phyloP scores from a whole-genome alignment of 1,140 invertebrate species.

The Leptoteleia sp. region DNA sequence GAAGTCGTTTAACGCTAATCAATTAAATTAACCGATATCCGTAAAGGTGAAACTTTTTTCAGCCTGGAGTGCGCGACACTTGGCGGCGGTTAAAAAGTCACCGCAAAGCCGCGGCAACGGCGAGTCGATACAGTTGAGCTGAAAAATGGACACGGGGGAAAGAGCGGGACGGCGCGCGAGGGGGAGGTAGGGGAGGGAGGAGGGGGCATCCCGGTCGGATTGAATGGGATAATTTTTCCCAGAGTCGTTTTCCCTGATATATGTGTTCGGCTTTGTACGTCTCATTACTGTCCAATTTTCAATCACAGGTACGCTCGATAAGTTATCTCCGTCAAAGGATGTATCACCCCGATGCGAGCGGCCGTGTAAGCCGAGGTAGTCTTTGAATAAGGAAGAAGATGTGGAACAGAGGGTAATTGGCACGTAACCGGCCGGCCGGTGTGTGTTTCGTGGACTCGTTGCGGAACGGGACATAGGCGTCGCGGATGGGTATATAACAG shows the following conservation, averaged over 20 bases:
- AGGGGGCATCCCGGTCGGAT: constrained; percentile 7
- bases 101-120: too few species aligned
- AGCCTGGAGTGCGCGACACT: too few species aligned
- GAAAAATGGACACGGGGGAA: constrained; percentile 3
- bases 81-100: too few species aligned
- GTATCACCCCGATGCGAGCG: constrained; percentile 53
- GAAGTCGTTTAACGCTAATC: too few species aligned
- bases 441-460: constrained; percentile 54
- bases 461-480: constrained; percentile 41
- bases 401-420: constrained; percentile 68
- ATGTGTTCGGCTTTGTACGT: constrained; percentile 71
- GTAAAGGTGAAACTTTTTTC: too few species aligned
- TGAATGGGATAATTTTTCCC: constrained; percentile 62
- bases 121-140: too few species aligned
- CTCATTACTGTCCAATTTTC: constrained; percentile 78
- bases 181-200: too few species aligned
- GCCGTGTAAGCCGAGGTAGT: constrained; percentile 18
- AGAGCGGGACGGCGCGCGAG: too few species aligned
- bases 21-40: too few species aligned
- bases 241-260: constrained; percentile 41
- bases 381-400: constrained; percentile 59
- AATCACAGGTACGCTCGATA: constrained; percentile 61
- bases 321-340: constrained; percentile 68
- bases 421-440: constrained; percentile 56
- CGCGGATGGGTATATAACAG: constrained; percentile 60